Percentiles rank a stretch among this genome's conserved stretches.
phyloP scores from a whole-genome alignment of 1,140 invertebrate species.

The Heliconius nattereri region DNA sequence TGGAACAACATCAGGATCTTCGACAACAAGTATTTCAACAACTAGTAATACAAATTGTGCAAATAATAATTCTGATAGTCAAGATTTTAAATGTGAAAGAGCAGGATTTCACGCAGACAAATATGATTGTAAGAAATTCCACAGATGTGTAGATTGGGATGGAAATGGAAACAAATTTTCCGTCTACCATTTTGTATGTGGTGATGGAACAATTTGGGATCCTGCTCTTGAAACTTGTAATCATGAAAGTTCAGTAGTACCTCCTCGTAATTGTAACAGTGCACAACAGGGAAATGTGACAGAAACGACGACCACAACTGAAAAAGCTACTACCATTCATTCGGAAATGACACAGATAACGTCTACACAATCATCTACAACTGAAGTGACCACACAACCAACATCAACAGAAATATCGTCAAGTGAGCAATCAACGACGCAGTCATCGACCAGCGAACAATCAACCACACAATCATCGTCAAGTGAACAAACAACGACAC shows the following conservation, averaged over 20 bases:
- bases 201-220: slow-evolving; percentile 84
- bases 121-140: slow-evolving; percentile 86
- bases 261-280: slow-evolving; percentile 68
- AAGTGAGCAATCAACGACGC: slow-evolving; percentile 48
- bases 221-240: slow-evolving; percentile 80
- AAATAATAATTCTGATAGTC: slow-evolving; percentile 43
- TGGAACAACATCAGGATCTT: slow-evolving; percentile 27
- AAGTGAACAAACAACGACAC: slow-evolving; percentile 42
- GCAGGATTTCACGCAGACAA: slow-evolving; percentile 86
- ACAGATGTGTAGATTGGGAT: slow-evolving; percentile 87
- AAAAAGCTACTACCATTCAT: slow-evolving; percentile 30
- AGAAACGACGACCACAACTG: slow-evolving; percentile 43
- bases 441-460: slow-evolving; percentile 42
- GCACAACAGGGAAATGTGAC: slow-evolving; percentile 54
- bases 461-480: slow-evolving; percentile 45
- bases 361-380: slow-evolving; percentile 47
- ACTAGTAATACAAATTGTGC: not conserved
- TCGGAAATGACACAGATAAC: slow-evolving; percentile 42
- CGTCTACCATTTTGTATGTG: slow-evolving; percentile 84
- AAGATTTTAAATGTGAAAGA: slow-evolving; percentile 69
- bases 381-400: slow-evolving; percentile 30
- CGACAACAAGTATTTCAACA: slow-evolving; percentile 18
- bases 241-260: slow-evolving; percentile 77
- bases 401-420: slow-evolving; percentile 46
- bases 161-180: slow-evolving; percentile 82